phyloP scores from a whole-genome alignment of 2,113 vertebrate species.

The Poeciliopsis retropinna region DNA sequence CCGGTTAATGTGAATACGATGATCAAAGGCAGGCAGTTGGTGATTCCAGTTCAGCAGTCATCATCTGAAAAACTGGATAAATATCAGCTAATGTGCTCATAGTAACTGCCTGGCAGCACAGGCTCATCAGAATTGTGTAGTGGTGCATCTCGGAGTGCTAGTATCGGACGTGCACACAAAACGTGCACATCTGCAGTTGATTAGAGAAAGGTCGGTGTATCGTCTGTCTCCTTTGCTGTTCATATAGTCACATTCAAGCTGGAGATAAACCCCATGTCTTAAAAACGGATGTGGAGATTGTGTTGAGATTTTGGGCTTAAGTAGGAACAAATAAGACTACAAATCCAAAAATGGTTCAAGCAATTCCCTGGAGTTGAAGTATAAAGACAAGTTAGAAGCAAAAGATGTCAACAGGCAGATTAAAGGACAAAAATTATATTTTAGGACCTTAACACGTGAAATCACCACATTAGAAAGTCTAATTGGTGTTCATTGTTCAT shows the following conservation, averaged over 20 bases:
- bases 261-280: no score
- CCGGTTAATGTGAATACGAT: constrained; percentile 61
- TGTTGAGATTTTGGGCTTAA: not conserved
- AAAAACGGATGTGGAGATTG: not conserved
- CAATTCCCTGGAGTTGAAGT: not conserved
- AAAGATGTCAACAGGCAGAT: no score
- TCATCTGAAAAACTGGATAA: constrained; percentile 52
- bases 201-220: constrained; percentile 54
- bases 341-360: constrained; percentile 27
- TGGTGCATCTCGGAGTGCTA: constrained; percentile 16
- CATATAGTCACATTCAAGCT: constrained; percentile 7
- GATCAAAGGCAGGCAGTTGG: constrained; percentile 48
- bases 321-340: constrained; percentile 7
- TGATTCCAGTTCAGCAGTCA: constrained; percentile 32
- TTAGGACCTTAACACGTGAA: no score
- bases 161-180: constrained; percentile 9
- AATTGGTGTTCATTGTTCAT: no score
- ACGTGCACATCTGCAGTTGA: constrained; percentile 24
- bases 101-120: constrained; percentile 23
- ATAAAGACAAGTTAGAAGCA: no score
- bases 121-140: constrained; percentile 21
- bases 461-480: no score
- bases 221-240: constrained; percentile 41
- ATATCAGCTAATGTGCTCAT: constrained; percentile 33
- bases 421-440: no score